These are phyloP conservation scores for Heliothis subflexa DNA, from an alignment of 1,140 invertebrate genomes.

Conservation along the genomic window DNA sequence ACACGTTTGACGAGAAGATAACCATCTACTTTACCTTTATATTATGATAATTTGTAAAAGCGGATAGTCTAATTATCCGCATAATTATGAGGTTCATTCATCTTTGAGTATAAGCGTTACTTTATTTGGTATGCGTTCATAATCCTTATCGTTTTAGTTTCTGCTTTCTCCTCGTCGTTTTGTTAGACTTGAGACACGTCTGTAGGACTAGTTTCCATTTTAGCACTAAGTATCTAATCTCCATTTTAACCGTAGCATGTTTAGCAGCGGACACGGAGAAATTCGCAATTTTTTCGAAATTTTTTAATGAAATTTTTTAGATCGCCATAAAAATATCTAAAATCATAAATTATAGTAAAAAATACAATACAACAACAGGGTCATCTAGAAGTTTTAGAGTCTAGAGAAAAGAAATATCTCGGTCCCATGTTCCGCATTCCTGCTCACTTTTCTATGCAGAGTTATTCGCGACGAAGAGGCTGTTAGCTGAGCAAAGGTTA, in stretches of 20 bases:
- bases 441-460: background rate
- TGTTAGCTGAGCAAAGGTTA: conserved; percentile 45
- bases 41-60: conserved; percentile 14
- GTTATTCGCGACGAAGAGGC: conserved; percentile 29
- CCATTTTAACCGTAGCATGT: conserved; percentile 22
- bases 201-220: conserved; percentile 37
- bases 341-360: background rate
- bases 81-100: conserved; percentile 27
- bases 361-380: too few species aligned
- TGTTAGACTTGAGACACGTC: conserved; percentile 19
- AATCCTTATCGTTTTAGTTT: conserved; percentile 19
- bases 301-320: conserved; percentile 15
- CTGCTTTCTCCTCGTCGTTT: conserved; percentile 23
- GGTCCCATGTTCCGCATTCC: background rate
- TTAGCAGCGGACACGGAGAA: conserved; percentile 18
- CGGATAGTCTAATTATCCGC: background rate
- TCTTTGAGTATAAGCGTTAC: conserved; percentile 5
- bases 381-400: background rate
- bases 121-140: conserved; percentile 12
- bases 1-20: conserved; percentile 16
- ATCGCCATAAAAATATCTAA: background rate
- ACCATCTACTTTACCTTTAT: conserved; percentile 12
- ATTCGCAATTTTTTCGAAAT: conserved; percentile 2
- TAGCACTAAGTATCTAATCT: conserved; percentile 36
- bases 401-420: background rate